Percentiles rank a stretch among this genome's conserved stretches.
Conservation (phyloP, 92 coral and sea anemone species). For the Porites divaricata region DNA sequence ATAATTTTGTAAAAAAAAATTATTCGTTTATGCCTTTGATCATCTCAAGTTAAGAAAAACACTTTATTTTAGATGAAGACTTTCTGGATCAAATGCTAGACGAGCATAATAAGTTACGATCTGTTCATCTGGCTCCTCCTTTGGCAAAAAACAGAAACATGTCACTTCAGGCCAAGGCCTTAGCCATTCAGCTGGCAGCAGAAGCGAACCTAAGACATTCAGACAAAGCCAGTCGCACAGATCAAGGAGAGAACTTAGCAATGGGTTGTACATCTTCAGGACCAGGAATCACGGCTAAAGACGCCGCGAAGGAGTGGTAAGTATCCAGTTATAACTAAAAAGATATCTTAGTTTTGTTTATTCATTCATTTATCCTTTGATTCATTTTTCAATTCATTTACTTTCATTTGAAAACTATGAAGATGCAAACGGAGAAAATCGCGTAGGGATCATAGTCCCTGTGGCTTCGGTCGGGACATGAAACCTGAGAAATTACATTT, state of each 20-base stretch:
- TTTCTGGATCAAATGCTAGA: slow-evolving; percentile 77
- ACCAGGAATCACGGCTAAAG: slow-evolving; percentile 66
- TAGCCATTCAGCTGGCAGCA: slow-evolving; percentile 81
- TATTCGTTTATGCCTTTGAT: not conserved
- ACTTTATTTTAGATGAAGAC: slow-evolving; percentile 41
- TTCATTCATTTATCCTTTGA: not conserved
- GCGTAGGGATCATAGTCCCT: too few relatives aligned
- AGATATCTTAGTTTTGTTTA: not conserved
- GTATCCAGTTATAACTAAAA: not conserved
- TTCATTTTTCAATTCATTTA: too few relatives aligned
- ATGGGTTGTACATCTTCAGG: slow-evolving; percentile 87
- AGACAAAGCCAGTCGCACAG: slow-evolving; percentile 67
- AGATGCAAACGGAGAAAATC: too few relatives aligned
- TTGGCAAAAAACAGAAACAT: slow-evolving; percentile 66
- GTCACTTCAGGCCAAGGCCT: slow-evolving; percentile 74
- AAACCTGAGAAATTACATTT: too few relatives aligned
- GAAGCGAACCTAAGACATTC: slow-evolving; percentile 84
- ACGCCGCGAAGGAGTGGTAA: slow-evolving; percentile 83
- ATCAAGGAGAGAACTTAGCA: slow-evolving; percentile 92
- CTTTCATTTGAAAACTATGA: too few relatives aligned
- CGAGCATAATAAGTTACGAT: slow-evolving; percentile 84
- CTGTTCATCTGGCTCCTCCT: slow-evolving; percentile 68
- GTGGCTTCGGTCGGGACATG: too few relatives aligned
- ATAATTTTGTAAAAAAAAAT: not conserved
- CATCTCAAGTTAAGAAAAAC: not conserved